Evolutionary conservation across 2,113 vertebrate genomes (phyloP), one percentile per base, ranked within the genome.

Genomic region (Tympanuchus pallidicinctus): DNA sequence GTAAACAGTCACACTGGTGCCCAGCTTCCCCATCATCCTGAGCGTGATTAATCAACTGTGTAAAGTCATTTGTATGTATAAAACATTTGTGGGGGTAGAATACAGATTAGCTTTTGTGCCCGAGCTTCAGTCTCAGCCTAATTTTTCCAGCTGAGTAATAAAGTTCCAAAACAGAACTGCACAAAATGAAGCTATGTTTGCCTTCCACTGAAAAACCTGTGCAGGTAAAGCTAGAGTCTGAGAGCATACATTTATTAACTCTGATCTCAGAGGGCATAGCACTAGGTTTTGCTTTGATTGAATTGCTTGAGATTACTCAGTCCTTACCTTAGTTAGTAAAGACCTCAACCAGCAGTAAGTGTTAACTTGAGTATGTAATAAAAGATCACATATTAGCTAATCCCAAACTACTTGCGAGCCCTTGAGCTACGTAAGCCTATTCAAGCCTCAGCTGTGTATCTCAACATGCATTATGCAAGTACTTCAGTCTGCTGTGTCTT

Each of bases 311-410:
- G 74, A 66, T 73, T 79, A 76, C 59, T 72, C 54, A 50, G 52
- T 69, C 57, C 78, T 94, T 80, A 59, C 65, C 43, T 78, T 43
- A 32, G 59, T 69, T 90, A 78, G 48, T 61, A 52, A 12, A 90
- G 86, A 50, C 22, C 40, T 93, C 60, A 74, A 50, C 70, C 52
- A 86, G 70, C 70, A 84, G 48, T 83, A 61, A 67, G 56, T 2
- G 3, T 77, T 89, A 71, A 89, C 66, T 20, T 88, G 47, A 80
- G 12, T 61, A 36, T 76, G n/a, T 72, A 66, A 80, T 83, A 82
- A 88, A 97, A 88, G 72, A 54, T 94, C 85, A 95, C 45, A 0
- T 90, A 94, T 95, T 96, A 94, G 36, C 63, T 95, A 94, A 96
- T 86, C 40, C 16, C 38, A 92, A 92, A 92, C 94, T 70, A 54